Evolutionary conservation across 2,888 invertebrate species (phyloP), one percentile per base, ranked within the genome.

Genomic region (Uloborus plumipes): DNA sequence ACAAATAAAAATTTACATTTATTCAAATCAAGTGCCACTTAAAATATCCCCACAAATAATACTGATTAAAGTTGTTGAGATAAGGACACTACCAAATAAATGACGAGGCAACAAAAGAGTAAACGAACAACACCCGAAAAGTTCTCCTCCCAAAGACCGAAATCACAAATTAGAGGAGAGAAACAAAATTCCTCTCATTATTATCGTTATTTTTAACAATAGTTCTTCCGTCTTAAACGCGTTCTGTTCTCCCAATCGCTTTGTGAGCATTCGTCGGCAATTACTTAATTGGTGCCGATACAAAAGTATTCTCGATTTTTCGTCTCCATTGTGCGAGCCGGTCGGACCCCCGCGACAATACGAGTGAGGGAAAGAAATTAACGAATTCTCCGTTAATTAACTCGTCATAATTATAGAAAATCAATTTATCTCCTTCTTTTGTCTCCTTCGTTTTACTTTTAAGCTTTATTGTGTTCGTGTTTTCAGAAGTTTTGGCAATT

Each of bases 391-490:
- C 80, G 65, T 81, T 81, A 81, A 81, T 81, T 81, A 81, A 81
- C 80, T 81, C 80, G 74, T 81, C 80, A 81, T 81, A 81, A 81
- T 81, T 81, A 81, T 81, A 81, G 80, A 81, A 81, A 81, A 81
- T 81, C 80, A 81, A 81, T 81, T 81, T 81, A 81, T 81, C 80
- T 81, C 80, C 62, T 65, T 59, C 50, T 50, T 50, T 47, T 39
- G 39, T 39, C 39, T 39, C 47, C 11, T 11, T 15, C 13, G 14
- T 49, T 16, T 31, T n/a, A 39, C 47, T 31, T 65, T 65, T 47
- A 11, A 47, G 18, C 47, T 49, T n/a, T 16, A 39, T 49, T 49
- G 16, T 31, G 14, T 47, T 61, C 53, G 16, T 74, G 49, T 59
- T 50, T 51, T 53, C 58, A 66, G 49, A 62, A 74, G 69, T 74